These are phyloP conservation scores for Pseudoips prasinana DNA, from an alignment of 2,888 invertebrate species.

Conservation along the genomic window DNA sequence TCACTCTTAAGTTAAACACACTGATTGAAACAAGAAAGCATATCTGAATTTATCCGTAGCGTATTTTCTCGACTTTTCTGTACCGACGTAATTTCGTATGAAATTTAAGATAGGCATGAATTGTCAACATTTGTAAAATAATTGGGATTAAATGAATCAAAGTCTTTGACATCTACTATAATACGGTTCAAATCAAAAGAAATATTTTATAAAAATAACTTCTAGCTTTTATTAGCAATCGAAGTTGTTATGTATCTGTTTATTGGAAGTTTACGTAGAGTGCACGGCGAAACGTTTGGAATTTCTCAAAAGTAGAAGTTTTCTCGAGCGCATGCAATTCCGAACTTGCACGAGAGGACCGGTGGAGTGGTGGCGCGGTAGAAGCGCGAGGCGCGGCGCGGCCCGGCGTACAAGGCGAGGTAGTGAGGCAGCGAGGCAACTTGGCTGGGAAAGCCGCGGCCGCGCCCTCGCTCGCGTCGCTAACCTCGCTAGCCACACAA, in stretches of 20 bases:
- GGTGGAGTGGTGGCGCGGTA: conserved; percentile 27
- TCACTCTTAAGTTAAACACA: conserved; percentile 8
- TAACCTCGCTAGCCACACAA: conserved; percentile 50
- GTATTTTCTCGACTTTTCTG: conserved; percentile 4
- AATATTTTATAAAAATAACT: too few species aligned
- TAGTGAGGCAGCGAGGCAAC: conserved; percentile 26
- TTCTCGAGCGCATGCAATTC: conserved; percentile 69
- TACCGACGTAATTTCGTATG: too few species aligned
- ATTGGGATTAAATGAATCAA: conserved; percentile 21
- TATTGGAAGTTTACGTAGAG: conserved; percentile 62
- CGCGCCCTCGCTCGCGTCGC: conserved; percentile 29
- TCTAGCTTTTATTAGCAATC: conserved; percentile 35
- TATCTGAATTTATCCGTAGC: background rate
- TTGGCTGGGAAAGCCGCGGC: conserved; percentile 13
- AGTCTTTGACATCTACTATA: conserved; percentile 2
- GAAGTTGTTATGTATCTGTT: conserved; percentile 57
- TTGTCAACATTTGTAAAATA: too few species aligned
- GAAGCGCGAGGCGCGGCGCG: conserved; percentile 28
- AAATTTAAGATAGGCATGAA: too few species aligned
- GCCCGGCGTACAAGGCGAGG: conserved; percentile 3
- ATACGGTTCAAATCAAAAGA: too few species aligned
- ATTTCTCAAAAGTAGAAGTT: conserved; percentile 72
- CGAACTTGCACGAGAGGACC: conserved; percentile 60
- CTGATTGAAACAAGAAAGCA: background rate
- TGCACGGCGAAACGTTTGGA: conserved; percentile 61